Conservation (phyloP, 2,888 invertebrate genomes). For the Hyposoter dolosus region DNA sequence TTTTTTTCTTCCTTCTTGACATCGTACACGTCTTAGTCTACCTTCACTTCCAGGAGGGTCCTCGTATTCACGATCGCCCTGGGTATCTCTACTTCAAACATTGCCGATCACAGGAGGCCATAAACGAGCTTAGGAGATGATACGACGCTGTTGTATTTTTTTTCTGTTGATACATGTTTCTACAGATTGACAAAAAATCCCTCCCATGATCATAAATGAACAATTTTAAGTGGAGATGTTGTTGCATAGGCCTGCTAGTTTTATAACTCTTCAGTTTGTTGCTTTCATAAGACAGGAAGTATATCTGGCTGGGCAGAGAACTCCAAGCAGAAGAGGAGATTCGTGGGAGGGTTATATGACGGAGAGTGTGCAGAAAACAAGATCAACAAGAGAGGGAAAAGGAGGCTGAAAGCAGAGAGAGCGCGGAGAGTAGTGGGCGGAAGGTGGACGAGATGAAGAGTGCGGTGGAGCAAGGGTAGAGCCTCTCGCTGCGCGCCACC, state of each 20-base stretch:
- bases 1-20: slow-evolving; percentile 25
- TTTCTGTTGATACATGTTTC: background rate
- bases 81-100: background rate
- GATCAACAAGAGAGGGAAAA: background rate
- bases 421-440: slow-evolving; percentile 18
- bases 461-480: slow-evolving; percentile 64
- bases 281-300: background rate
- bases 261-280: background rate
- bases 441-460: slow-evolving; percentile 58
- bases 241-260: background rate
- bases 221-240: background rate
- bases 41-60: slow-evolving; percentile 23
- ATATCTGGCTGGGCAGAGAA: background rate
- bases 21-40: slow-evolving; percentile 18
- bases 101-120: slow-evolving; percentile 22
- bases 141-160: background rate
- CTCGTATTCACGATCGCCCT: slow-evolving; percentile 30
- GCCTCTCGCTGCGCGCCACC: slow-evolving; percentile 79
- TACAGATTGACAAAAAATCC: background rate
- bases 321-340: background rate
- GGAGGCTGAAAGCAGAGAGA: background rate
- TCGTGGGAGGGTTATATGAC: background rate
- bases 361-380: background rate
- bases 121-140: background rate
- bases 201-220: background rate